A percentile compares a stretch with the other conserved stretches of the same genome.
These are phyloP conservation scores for Nycticryphes semicollaris DNA, from an alignment of 2,113 vertebrate species.

Conservation along the genomic window DNA sequence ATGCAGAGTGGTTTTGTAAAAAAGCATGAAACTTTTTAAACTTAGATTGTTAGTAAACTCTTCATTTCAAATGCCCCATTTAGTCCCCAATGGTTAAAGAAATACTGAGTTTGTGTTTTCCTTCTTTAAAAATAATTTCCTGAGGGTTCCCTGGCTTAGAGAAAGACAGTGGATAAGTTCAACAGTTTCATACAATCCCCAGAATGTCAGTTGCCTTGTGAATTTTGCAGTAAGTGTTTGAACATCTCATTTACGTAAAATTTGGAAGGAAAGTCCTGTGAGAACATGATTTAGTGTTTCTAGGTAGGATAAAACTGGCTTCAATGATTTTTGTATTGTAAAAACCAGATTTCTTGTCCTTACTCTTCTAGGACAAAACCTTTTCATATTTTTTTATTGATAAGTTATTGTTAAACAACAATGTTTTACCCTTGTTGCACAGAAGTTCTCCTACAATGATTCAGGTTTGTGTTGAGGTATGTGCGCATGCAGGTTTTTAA, in stretches of 20 bases:
- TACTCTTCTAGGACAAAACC: neutral
- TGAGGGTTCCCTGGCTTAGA: neutral
- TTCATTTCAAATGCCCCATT: slow-evolving; percentile 16
- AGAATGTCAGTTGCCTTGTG: neutral
- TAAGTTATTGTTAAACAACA: neutral
- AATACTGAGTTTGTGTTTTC: neutral
- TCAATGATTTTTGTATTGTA: neutral
- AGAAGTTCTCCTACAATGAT: neutral
- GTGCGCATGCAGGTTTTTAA: neutral
- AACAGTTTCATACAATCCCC: neutral
- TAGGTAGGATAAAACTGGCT: neutral
- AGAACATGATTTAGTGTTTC: neutral
- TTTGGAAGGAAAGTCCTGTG: neutral
- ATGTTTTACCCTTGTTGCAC: neutral
- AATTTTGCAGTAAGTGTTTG: neutral
- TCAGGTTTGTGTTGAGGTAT: neutral
- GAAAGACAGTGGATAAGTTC: neutral
- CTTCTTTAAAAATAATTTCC: slow-evolving; percentile 3
- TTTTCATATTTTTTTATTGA: neutral
- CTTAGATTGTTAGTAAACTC: neutral
- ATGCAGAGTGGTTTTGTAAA: neutral
- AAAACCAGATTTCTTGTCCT: neutral
- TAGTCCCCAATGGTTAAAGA: neutral
- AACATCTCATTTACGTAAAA: neutral
- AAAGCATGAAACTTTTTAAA: neutral